These are phyloP conservation scores for Amphiprion ocellaris DNA, from an alignment of 2,113 vertebrate species.

Conservation along the genomic window DNA sequence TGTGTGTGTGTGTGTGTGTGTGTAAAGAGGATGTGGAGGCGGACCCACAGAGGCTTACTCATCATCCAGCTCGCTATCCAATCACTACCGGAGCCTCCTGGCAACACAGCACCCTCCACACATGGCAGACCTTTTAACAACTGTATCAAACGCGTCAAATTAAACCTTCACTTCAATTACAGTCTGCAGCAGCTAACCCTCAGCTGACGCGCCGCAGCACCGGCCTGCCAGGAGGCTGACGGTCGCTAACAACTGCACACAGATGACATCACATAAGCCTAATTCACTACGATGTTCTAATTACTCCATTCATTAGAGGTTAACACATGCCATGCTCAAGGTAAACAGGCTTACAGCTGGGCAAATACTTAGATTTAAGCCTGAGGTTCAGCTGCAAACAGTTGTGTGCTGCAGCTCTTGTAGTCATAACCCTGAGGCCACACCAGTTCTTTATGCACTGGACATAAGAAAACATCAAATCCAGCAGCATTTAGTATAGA, in stretches of 20 bases:
- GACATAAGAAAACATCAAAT: neutral
- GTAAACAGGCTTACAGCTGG: slow-evolving; percentile 81
- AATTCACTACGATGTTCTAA: slow-evolving; percentile 76
- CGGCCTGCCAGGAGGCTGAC: slow-evolving; percentile 32
- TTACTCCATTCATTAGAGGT: slow-evolving; percentile 81
- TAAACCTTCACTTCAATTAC: slow-evolving; percentile 26
- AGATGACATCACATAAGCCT: slow-evolving; percentile 76
- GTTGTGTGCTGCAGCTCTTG: slow-evolving; percentile 45
- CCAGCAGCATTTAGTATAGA: neutral
- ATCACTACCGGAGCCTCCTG: slow-evolving; percentile 72
- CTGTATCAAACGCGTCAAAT: slow-evolving; percentile 34
- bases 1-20: slow-evolving; percentile 18
- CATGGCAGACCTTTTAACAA: slow-evolving; percentile 60
- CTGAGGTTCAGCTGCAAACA: slow-evolving; percentile 48
- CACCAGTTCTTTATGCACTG: slow-evolving; percentile 12
- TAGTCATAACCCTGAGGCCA: slow-evolving; percentile 34
- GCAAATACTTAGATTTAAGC: slow-evolving; percentile 74
- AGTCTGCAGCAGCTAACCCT: slow-evolving; percentile 28
- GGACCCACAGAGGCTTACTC: slow-evolving; percentile 81
- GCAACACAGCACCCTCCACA: slow-evolving; percentile 70
- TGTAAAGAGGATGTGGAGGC: slow-evolving; percentile 85
- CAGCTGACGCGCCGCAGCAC: neutral
- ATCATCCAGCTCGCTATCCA: slow-evolving; percentile 69
- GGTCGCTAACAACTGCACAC: slow-evolving; percentile 62
- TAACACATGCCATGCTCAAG: slow-evolving; percentile 63